Percentiles rank a stretch among this genome's conserved stretches.
Evolutionary conservation across 2,797 vertebrate genomes (phyloP).

Genomic region (Epinephelus malabaricus): DNA sequence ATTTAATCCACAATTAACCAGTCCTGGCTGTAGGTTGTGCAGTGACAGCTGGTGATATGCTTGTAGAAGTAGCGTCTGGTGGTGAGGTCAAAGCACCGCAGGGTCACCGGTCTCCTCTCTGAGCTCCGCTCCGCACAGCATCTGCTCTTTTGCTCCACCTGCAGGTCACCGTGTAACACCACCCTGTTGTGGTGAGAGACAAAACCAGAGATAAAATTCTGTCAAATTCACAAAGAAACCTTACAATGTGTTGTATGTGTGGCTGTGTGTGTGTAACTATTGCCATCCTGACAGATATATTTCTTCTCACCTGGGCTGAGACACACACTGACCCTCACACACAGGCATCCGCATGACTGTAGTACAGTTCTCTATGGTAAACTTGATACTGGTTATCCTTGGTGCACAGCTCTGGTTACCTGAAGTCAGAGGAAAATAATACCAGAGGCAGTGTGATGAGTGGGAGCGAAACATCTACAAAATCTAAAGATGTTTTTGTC

Average conservation of each 20-base stretch:
- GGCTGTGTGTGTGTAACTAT: too few species aligned
- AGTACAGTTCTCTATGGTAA: conserved; percentile 65
- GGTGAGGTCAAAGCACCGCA: conserved; percentile 60
- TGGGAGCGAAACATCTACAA: neutral
- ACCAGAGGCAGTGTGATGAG: neutral
- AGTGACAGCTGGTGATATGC: conserved; percentile 77
- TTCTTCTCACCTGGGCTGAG: conserved; percentile 69
- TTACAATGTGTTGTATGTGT: neutral
- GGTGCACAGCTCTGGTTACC: conserved; percentile 70
- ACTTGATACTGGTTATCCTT: conserved; percentile 41
- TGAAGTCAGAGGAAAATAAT: conserved; percentile 15
- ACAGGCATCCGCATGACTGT: conserved; percentile 59
- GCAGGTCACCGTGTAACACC: conserved; percentile 27
- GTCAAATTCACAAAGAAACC: too few species aligned
- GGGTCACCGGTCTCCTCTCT: conserved; percentile 41
- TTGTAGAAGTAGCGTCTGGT: conserved; percentile 47
- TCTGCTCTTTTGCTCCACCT: conserved; percentile 52
- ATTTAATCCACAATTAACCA: too few species aligned
- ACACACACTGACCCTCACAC: conserved; percentile 77
- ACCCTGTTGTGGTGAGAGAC: conserved; percentile 39
- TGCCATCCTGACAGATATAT: neutral
- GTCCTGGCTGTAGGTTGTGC: conserved; percentile 21
- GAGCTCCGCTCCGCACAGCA: conserved; percentile 56
- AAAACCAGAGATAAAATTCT: too few species aligned
- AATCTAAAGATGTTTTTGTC: neutral